Percentiles rank a stretch among this genome's conserved stretches.
Conservation (phyloP, 2,888 invertebrate genomes). For the Drosophila differens region DNA sequence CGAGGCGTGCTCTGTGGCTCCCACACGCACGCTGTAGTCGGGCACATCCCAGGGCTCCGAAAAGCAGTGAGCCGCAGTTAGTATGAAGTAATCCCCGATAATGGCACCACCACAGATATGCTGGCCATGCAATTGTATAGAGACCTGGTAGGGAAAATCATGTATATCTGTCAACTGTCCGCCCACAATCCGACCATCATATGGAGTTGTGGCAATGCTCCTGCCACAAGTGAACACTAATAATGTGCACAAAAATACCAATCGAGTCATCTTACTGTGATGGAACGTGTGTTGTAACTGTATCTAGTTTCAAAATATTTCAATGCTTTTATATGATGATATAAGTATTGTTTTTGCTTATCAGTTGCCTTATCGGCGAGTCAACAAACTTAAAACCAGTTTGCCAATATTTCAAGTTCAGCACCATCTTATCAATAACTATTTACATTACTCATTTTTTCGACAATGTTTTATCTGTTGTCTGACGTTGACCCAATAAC, state of each 20-base stretch:
- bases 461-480: constrained; percentile 23
- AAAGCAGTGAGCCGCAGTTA: constrained; percentile 81
- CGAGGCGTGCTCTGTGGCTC: constrained; percentile 62
- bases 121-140: constrained; percentile 59
- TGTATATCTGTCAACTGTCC: constrained; percentile 62
- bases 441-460: constrained; percentile 51
- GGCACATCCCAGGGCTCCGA: constrained; percentile 51
- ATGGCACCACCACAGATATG: constrained; percentile 80
- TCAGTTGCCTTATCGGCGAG: constrained; percentile 45
- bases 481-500: constrained; percentile 71
- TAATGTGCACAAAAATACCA: constrained; percentile 5
- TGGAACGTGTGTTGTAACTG: background rate
- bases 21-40: constrained; percentile 73
- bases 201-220: constrained; percentile 25
- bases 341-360: constrained; percentile 16
- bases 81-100: constrained; percentile 57
- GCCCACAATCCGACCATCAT: constrained; percentile 76
- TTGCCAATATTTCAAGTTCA: constrained; percentile 61
- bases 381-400: constrained; percentile 52
- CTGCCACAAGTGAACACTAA: constrained; percentile 13
- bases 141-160: constrained; percentile 71
- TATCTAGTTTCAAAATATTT: constrained; percentile 12
- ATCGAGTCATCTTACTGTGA: constrained; percentile 24
- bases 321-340: constrained; percentile 45
- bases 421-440: constrained; percentile 53